Base-by-base conservation (phyloP, 2,797 vertebrate genomes). In the Serranus cabrilla region DNA sequence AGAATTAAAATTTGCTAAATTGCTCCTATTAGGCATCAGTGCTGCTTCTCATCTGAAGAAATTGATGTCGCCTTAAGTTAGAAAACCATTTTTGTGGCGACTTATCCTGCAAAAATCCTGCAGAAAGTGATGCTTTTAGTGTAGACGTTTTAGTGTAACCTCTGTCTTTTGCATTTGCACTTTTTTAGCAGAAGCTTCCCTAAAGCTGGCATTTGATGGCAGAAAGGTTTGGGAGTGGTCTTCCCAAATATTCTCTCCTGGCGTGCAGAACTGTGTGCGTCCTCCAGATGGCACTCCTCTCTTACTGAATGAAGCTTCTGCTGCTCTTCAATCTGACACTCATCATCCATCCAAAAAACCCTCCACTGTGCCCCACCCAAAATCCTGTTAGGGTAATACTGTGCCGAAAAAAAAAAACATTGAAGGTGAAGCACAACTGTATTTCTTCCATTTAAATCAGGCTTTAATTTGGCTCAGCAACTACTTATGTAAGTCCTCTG, bases 361-460 rank as follows among this genome's bases (percentile, higher is more conserved):
- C 81, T 80, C 80, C 66, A 65, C 68, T 43, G 76, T 87, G 93
- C 93, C 93, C 91, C 93, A 92, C 92, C 93, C 92, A 84, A 91
- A 90, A 85, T 85, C 60, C 83, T 80, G 67, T 79, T 59, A 34
- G 72, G 58, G 14, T 65, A 20, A 59, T 27, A 47, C 58, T 66
- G 40, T 54, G 60, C 68, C 55, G 42, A 46, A 27, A 21, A 59
- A 37, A 34, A 50, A 71, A 14, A 52, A 58, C 4, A 40, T 37
- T 21, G 13, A 37, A 50, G 1, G 17, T 51, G 43, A 69, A 20
- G 21, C 42, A 60, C 7, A 1, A 2, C 23, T 34, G 47, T 31
- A 10, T 58, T 69, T 45, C 42, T 39, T 74, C 0, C 39, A 8
- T 52, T 47, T 1, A 37, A 61, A 50, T 37, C 13, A 7, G 12